Evolutionary conservation across 92 coral and sea anemone species (phyloP).

Genomic region (Nematostella vectensis): DNA sequence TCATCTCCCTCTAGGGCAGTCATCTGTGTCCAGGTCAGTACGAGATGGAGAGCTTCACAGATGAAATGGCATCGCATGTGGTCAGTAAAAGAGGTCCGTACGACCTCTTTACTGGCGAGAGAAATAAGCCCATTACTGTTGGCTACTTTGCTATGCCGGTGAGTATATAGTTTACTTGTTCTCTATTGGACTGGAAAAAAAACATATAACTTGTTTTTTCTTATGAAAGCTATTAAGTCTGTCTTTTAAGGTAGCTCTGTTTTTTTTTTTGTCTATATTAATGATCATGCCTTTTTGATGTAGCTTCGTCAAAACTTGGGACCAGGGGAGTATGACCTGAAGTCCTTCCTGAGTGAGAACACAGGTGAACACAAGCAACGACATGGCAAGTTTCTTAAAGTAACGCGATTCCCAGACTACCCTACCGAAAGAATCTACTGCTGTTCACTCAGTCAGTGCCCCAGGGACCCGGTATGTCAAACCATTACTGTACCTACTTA

Average conservation of each 20-base stretch:
- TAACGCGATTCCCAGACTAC: constrained; percentile 72
- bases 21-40: constrained; percentile 98
- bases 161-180: too few relatives aligned
- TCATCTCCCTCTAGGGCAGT: constrained; percentile 89
- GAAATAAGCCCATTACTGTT: constrained; percentile 71
- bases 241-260: too few relatives aligned
- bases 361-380: constrained; percentile 60
- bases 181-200: neutral
- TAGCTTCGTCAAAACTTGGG: constrained; percentile 69
- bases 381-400: constrained; percentile 85
- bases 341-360: constrained; percentile 74
- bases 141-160: constrained; percentile 94
- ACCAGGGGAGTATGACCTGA: constrained; percentile 91
- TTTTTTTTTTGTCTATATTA: too few relatives aligned
- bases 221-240: neutral
- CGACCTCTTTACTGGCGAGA: constrained; percentile 92
- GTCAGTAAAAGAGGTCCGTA: constrained; percentile 97
- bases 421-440: constrained; percentile 90
- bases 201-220: too few relatives aligned
- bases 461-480: constrained; percentile 64
- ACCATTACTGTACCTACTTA: neutral
- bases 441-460: constrained; percentile 85
- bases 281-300: too few relatives aligned
- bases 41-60: constrained; percentile 85
- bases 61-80: constrained; percentile 76